Evolutionary conservation across 2,113 vertebrate genomes (phyloP).

Genomic region (Psettodes erumei): DNA sequence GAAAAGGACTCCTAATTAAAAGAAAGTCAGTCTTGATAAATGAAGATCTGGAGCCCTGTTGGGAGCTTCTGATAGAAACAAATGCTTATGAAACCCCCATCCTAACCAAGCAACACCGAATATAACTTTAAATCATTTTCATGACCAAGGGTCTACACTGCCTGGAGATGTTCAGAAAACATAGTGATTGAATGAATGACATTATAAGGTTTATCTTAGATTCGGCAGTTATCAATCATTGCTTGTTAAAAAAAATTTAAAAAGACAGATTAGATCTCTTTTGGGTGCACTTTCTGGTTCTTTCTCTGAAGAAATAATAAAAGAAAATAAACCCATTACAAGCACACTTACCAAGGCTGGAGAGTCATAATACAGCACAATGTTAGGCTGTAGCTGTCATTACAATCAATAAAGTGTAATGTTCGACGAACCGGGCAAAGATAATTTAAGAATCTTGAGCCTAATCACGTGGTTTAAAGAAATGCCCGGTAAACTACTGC

Average conservation of each 20-base stretch:
- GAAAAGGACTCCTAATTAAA: not conserved
- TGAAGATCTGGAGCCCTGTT: not conserved
- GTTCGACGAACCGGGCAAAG: too few species aligned
- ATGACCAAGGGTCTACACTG: not conserved
- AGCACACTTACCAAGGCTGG: not conserved
- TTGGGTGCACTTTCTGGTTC: not conserved
- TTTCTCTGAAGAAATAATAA: not conserved
- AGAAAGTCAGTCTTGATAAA: not conserved
- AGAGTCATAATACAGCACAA: not conserved
- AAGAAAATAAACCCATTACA: not conserved
- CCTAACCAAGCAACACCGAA: not conserved
- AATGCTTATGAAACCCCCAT: not conserved
- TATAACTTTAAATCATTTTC: not conserved
- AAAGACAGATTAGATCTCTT: not conserved
- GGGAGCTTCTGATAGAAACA: not conserved
- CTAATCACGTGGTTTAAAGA: conserved; percentile 28
- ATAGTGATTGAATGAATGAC: not conserved
- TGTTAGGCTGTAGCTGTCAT: not conserved
- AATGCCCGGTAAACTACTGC: not conserved
- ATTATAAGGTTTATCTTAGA: too few species aligned
- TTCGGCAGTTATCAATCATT: too few species aligned
- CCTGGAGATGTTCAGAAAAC: not conserved
- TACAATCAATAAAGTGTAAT: not conserved
- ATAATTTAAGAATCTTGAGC: not conserved
- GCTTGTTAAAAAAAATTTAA: too few species aligned